Evolutionary conservation across 1,140 invertebrate species (phyloP), one percentile per base, ranked within the genome.

Genomic region (Panulirus ornatus): DNA sequence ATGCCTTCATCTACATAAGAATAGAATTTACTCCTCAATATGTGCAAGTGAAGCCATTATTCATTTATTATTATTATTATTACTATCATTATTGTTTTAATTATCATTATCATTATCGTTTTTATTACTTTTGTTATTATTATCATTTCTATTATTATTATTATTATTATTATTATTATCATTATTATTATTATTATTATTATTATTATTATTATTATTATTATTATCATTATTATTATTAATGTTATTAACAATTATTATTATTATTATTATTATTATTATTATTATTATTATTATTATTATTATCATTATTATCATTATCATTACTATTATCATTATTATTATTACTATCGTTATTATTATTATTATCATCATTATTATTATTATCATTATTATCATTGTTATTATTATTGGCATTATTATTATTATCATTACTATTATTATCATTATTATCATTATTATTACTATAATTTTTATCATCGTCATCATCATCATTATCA

Each of bases 341-440:
- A 73, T 73, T 73, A 73, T 34, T 34, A 36, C n/a, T 34, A 73
- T 73, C 34, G 34, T 73, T 73, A 34, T 16, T 73, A 73, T 73
- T 73, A 34, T 73, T 73, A 73, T 30, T 73, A 34, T 40, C 34
- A 73, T 16, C 34, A 73, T 73, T 73, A 73, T 73, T 73, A 73
- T 73, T 73, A 66, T 66, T 66, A 66, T 66, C 22, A 66, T 66
- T 66, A 66, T 66, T 66, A 66, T 66, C 22, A 66, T 66, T 66
- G 63, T 66, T 66, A 22, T 66, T 66, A 19, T 66, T 66, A 34
- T 73, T 40, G 19, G 27, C 34, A 22, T 58, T 58, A 22, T 58
- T 58, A 22, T 58, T 58, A 22, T 58, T 58, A n/a, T 16, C 8
- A 47, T 47, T 47, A 8, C 44, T 47, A 11, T 8, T 8, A 47